Percentiles rank a stretch among this genome's conserved stretches.
Evolutionary conservation across 1,140 invertebrate genomes (phyloP).

Genomic region (Temnothorax curvispinosus): DNA sequence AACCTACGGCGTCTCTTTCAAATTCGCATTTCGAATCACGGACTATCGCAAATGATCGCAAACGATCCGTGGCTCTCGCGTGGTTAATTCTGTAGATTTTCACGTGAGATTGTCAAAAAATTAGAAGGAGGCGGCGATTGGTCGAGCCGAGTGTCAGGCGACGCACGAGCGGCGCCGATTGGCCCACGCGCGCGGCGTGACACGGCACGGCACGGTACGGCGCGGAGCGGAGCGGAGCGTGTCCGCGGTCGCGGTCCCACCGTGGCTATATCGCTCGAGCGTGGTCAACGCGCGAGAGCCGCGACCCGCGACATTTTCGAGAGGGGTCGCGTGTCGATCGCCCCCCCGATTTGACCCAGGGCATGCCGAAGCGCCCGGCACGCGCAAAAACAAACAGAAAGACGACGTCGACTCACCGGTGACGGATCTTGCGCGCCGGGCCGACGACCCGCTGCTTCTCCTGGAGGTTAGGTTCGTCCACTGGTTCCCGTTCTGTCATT

Average conservation of each 20-base stretch:
- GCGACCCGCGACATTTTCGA: not conserved
- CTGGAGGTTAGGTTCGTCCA: constrained; percentile 81
- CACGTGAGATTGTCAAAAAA: constrained; percentile 65
- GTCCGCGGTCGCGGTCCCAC: too few species aligned
- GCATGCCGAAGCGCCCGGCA: not conserved
- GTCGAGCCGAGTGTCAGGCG: constrained; percentile 79
- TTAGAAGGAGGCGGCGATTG: constrained; percentile 73
- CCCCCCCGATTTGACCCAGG: not conserved
- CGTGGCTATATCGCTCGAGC: too few species aligned
- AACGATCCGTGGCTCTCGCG: not conserved
- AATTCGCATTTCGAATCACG: not conserved
- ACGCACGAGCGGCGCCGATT: constrained; percentile 74
- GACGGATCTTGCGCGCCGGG: constrained; percentile 82
- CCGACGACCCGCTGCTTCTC: constrained; percentile 73
- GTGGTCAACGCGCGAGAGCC: too few species aligned
- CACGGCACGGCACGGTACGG: constrained; percentile 48
- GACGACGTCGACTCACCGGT: constrained; percentile 79
- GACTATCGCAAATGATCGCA: not conserved
- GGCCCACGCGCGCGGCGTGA: constrained; percentile 56
- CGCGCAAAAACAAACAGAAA: not conserved
- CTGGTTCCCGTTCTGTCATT: constrained; percentile 81
- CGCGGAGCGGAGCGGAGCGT: not conserved
- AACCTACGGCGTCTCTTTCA: not conserved
- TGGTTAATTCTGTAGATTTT: constrained; percentile 50
- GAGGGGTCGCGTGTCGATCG: not conserved